Conservation (phyloP, 2,888 invertebrate species). For the Epinotia nisella region DNA sequence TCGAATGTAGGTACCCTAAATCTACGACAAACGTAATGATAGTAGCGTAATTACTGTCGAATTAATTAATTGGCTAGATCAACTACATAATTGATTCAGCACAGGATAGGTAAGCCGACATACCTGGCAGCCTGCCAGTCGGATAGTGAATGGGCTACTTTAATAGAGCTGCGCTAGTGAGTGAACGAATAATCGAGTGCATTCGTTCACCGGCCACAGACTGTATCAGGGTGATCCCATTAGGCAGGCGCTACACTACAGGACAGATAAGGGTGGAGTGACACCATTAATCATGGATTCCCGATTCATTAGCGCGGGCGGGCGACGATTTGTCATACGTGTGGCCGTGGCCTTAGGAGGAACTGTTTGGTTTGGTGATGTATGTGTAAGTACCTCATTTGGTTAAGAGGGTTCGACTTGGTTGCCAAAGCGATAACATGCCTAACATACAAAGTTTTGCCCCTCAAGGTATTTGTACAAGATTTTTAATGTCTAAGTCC, state of each 20-base stretch:
- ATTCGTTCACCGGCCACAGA: conserved; percentile 38
- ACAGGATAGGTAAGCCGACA: conserved; percentile 11
- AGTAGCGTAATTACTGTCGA: not conserved
- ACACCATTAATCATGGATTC: conserved; percentile 47
- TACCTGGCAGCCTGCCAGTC: conserved; percentile 10
- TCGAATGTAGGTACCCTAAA: not conserved
- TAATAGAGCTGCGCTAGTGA: conserved; percentile 36
- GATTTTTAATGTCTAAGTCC: too few relatives aligned
- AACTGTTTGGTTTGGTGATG: conserved; percentile 4
- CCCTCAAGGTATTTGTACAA: too few relatives aligned
- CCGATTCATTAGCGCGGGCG: conserved; percentile 48
- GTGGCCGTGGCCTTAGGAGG: conserved; percentile 42
- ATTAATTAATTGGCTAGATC: conserved; percentile 14
- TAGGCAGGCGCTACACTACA: conserved; percentile 48
- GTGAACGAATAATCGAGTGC: conserved; percentile 41
- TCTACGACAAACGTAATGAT: not conserved
- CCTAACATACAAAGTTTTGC: too few relatives aligned
- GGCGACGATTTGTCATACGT: conserved; percentile 48
- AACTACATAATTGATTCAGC: not conserved
- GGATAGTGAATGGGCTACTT: conserved; percentile 22
- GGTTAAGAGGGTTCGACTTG: too few relatives aligned
- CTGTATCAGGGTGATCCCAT: conserved; percentile 47
- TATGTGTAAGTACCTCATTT: not conserved
- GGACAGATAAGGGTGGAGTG: conserved; percentile 46
- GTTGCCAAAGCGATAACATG: too few relatives aligned